A percentile compares a stretch with the other conserved stretches of the same genome.
Evolutionary conservation across 1,140 invertebrate genomes (phyloP).

Genomic region (Tetramorium parvispinum): DNA sequence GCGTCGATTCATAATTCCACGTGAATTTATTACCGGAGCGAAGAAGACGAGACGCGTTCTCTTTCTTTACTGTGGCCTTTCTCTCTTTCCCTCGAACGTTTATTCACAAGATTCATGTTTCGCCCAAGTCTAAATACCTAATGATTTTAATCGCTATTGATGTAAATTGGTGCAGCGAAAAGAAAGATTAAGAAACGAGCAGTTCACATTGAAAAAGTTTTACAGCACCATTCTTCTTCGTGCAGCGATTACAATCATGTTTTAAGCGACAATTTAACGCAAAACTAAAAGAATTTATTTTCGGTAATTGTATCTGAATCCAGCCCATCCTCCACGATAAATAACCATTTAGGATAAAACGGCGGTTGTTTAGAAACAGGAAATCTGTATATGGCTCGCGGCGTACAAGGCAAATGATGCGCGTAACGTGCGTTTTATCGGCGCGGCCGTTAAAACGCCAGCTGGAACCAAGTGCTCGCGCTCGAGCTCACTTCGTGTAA

Average conservation of each 20-base stretch:
- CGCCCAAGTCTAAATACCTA: not conserved
- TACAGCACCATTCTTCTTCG: not conserved
- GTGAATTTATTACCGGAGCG: conserved; percentile 69
- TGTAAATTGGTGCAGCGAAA: not conserved
- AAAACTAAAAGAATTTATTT: not conserved
- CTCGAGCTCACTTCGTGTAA: conserved; percentile 23
- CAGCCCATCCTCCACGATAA: not conserved
- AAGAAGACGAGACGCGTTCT: conserved; percentile 26
- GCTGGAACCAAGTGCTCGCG: conserved; percentile 40
- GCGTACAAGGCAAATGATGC: conserved; percentile 24
- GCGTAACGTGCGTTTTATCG: conserved; percentile 46
- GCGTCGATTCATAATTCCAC: conserved; percentile 71
- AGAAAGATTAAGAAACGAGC: not conserved
- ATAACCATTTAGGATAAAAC: not conserved
- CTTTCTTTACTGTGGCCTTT: not conserved
- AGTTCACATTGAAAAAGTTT: not conserved
- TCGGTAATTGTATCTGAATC: not conserved
- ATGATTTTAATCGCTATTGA: conserved; percentile 10
- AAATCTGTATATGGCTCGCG: conserved; percentile 11
- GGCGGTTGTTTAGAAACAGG: not conserved
- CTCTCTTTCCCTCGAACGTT: not conserved
- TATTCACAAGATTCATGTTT: conserved; percentile 19
- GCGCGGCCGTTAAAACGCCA: conserved; percentile 32
- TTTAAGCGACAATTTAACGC: not conserved
- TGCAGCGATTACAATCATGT: not conserved